These are phyloP conservation scores for Chaitophorus viminalis DNA, from an alignment of 2,888 invertebrate species.

Conservation along the genomic window DNA sequence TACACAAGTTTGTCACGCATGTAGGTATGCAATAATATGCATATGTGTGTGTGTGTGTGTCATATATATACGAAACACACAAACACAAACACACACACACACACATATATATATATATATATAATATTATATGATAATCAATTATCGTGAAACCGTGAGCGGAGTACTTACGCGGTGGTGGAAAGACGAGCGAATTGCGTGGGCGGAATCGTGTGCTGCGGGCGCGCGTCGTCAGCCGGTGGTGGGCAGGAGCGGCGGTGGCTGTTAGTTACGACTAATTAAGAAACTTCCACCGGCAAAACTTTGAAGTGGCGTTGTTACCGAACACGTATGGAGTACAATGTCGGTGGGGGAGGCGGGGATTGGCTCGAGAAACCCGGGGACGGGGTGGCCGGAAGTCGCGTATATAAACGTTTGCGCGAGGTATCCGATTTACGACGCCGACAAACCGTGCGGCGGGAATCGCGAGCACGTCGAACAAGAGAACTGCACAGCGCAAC, in stretches of 20 bases:
- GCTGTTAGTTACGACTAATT: slow-evolving; percentile 56
- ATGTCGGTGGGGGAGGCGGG: background rate
- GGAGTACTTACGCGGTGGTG: background rate
- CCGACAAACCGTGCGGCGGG: background rate
- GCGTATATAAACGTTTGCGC: background rate
- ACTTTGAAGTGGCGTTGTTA: slow-evolving; percentile 52
- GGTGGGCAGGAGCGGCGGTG: background rate
- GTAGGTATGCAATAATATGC: background rate
- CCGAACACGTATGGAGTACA: background rate
- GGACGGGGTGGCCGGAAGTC: background rate
- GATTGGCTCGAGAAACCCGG: background rate
- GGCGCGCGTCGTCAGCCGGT: background rate
- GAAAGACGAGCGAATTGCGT: background rate
- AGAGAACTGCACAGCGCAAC: background rate
- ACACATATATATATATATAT: too few relatives aligned
- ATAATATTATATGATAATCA: background rate
- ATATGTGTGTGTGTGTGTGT: too few relatives aligned
- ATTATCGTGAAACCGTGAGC: background rate
- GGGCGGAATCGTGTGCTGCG: background rate
- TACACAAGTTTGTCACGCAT: background rate
- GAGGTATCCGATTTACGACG: slow-evolving; percentile 4
- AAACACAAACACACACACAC: too few relatives aligned
- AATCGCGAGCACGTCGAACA: background rate
- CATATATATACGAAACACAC: too few relatives aligned
- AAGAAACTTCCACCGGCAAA: slow-evolving; percentile 48